Evolutionary conservation across 2,888 invertebrate genomes (phyloP), one percentile per base, ranked within the genome.

Genomic region (Nemurella pictetii): DNA sequence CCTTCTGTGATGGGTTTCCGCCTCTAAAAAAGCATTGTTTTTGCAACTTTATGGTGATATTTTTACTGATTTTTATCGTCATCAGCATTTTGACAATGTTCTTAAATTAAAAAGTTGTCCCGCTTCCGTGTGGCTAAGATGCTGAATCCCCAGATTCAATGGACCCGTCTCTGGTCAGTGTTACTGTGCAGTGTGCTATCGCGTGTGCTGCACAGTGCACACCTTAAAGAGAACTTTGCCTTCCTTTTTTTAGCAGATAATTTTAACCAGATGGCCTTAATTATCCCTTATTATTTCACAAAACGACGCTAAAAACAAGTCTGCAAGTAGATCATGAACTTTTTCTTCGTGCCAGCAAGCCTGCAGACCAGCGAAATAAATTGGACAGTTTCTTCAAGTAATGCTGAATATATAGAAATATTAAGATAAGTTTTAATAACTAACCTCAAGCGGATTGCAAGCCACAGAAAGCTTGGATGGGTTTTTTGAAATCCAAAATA

Each of bases 221-320:
- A 55, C 9, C 55, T 2, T 55, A 32, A 32, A 2, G 55, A 55
- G 20, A 55, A 55, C 55, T 55, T 55, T 55, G 55, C 20, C 1
- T 55, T 55, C 55, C 20, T 1, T 55, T 55, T n/a, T n/a, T n/a
- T n/a, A n/a, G 9, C 9, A 2, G 15, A 55, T 20, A 55, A 55
- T 55, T 55, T 55, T 55, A 55, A 12, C 75, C 75, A 75, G 27
- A 75, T 75, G 75, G 26, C 75, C 75, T 75, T 75, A 75, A 75
- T 75, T 55, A 55, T 7, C 55, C 55, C 9, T 55, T 55, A 55
- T 55, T 55, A 5, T 32, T 5, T 20, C 9, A 12, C 55, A 55
- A 55, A 55, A 55, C 55, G 55, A 55, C 3, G 55, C 20, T 12
- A 55, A 55, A 55, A 55, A 55, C 12, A 55, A n/a, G n/a, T n/a